phyloP scores from a whole-genome alignment of 2,888 invertebrate genomes.

The Stramonita haemastoma region DNA sequence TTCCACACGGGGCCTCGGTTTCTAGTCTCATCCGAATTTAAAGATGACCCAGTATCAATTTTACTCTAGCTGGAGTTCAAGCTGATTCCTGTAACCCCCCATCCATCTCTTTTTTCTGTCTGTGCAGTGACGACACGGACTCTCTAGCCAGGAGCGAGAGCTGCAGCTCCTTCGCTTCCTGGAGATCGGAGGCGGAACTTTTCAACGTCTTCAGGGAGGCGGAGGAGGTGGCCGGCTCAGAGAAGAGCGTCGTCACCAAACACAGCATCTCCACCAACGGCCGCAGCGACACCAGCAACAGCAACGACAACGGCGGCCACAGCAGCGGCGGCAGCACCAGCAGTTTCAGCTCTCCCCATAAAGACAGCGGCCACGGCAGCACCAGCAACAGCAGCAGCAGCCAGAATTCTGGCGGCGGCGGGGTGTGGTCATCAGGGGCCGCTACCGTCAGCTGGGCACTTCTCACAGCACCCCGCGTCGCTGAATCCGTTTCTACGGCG shows the following conservation, averaged over 20 bases:
- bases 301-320: neutral
- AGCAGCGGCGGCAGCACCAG: conserved; percentile 3
- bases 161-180: conserved; percentile 42
- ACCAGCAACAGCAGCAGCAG: conserved; percentile 5
- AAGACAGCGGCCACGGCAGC: neutral
- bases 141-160: conserved; percentile 41
- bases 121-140: conserved; percentile 19
- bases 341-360: neutral
- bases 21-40: too few species aligned
- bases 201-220: conserved; percentile 37
- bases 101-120: neutral
- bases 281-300: conserved; percentile 10
- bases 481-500: neutral
- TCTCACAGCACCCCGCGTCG: neutral
- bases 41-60: too few species aligned
- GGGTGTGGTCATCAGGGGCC: neutral
- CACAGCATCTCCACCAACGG: neutral
- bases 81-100: too few species aligned
- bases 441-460: conserved; percentile 25
- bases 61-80: too few species aligned
- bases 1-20: too few species aligned
- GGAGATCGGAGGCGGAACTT: conserved; percentile 40
- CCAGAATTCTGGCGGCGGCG: neutral
- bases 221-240: conserved; percentile 5
- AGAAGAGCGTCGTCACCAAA: neutral